phyloP scores from a whole-genome alignment of 2,113 vertebrate genomes.

The Pseudorectes ferrugineus region DNA sequence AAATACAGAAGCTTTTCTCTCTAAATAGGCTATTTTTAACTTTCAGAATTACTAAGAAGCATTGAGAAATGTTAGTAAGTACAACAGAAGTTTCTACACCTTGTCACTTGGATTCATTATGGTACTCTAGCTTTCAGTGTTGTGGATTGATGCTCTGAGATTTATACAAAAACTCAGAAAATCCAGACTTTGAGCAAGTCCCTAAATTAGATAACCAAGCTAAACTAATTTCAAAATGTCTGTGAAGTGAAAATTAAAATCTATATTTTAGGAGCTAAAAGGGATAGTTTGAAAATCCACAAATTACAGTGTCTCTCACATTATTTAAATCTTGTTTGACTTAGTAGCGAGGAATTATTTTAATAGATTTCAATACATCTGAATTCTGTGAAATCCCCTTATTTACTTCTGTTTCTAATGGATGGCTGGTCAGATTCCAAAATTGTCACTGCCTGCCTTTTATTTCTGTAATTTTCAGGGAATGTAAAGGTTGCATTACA shows the following conservation, averaged over 20 bases:
- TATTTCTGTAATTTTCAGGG: background rate
- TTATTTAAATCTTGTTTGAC: background rate
- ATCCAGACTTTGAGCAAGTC: background rate
- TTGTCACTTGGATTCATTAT: background rate
- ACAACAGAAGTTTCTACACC: background rate
- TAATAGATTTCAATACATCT: background rate
- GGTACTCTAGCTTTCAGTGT: background rate
- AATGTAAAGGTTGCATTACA: background rate
- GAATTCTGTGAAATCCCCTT: background rate
- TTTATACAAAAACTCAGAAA: background rate
- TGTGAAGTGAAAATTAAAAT: background rate
- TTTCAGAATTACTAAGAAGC: background rate
- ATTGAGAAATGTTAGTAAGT: background rate
- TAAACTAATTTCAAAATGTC: background rate
- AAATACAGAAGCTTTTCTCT: background rate
- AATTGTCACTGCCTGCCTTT: background rate
- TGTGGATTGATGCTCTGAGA: background rate
- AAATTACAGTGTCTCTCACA: background rate
- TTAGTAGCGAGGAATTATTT: background rate
- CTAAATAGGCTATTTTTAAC: background rate
- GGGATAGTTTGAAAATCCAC: background rate
- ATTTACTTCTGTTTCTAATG: background rate
- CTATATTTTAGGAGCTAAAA: background rate
- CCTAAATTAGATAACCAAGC: background rate
- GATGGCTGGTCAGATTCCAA: background rate